Evolutionary conservation across 2,888 invertebrate species (phyloP), one percentile per base, ranked within the genome.

Genomic region (Siphonodentalium dalli): DNA sequence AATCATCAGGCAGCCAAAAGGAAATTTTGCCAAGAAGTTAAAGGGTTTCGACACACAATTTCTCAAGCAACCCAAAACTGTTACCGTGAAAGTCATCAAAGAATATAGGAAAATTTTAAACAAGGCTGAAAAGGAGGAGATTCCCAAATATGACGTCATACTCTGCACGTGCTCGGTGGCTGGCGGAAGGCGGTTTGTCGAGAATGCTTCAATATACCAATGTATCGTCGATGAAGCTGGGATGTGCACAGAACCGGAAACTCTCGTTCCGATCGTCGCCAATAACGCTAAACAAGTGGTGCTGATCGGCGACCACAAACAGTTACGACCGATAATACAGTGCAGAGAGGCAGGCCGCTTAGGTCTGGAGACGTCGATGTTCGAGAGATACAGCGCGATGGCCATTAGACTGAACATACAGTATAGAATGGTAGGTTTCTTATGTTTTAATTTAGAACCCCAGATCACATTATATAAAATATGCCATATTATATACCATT

Each of bases 251-350:
- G 75, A 77, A 51, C 74, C 75, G 11, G 71, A 77, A 41, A 68
- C 61, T 50, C 41, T 77, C 48, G 58, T 71, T 11, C 71, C 75
- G 13, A 68, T 78, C 23, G 62, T 71, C 18, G 59, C 65, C 24
- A 62, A 61, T 33, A 58, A 62, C 37, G 65, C 71, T 15, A 41
- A 61, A 31, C 69, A 74, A 39, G 67, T 71, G 5, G 69, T 77
- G 9, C 67, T 78, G 18, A 73, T 77, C 40, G 78, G 78, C 1
- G 78, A 78, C 50, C 77, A 76, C 53, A 70, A 71, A 46, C 78
- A 78, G 55, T 68, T 78, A 5, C 57, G 70, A 20, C 78, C 78
- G 15, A 72, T 78, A 31, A 65, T 78, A 28, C 66, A 58, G 41
- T 67, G 62, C 33, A 59, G 49, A 27, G 27, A 46, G 9, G 73